These are phyloP conservation scores for Panthera leo DNA, from an alignment of 2,113 vertebrate species.

Conservation along the genomic window DNA sequence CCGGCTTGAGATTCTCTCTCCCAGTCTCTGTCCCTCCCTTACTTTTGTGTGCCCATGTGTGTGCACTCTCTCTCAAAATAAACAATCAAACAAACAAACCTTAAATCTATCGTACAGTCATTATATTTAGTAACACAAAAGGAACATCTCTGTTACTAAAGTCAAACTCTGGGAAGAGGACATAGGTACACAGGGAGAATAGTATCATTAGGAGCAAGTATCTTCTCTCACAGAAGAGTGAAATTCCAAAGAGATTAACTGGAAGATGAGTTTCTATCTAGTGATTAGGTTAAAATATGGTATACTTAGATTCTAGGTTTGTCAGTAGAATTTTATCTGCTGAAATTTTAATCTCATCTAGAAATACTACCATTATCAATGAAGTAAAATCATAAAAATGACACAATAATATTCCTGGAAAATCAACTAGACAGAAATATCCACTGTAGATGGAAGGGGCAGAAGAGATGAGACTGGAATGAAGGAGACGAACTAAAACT, in stretches of 20 bases:
- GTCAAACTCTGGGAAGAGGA: not conserved
- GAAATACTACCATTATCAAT: not conserved
- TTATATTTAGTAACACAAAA: not conserved
- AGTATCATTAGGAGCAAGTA: not conserved
- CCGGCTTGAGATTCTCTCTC: too few species aligned
- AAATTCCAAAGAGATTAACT: not conserved
- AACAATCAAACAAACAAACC: not conserved
- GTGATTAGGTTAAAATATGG: not conserved
- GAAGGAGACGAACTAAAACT: not conserved
- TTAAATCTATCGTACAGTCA: not conserved
- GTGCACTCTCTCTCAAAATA: too few species aligned
- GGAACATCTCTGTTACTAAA: not conserved
- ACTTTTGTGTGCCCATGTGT: too few species aligned
- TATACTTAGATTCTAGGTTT: not conserved
- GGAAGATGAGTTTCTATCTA: not conserved
- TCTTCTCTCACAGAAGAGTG: not conserved
- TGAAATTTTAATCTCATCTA: not conserved
- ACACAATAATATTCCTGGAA: not conserved
- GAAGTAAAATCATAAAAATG: not conserved
- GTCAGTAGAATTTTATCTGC: not conserved
- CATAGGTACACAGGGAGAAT: not conserved
- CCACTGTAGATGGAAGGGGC: not conserved
- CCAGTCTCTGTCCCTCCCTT: too few species aligned
- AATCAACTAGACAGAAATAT: not conserved
- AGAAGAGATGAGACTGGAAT: not conserved